Evolutionary conservation across 1,140 invertebrate genomes (phyloP), one percentile per base, ranked within the genome.

Genomic region (Chymomyza costata): DNA sequence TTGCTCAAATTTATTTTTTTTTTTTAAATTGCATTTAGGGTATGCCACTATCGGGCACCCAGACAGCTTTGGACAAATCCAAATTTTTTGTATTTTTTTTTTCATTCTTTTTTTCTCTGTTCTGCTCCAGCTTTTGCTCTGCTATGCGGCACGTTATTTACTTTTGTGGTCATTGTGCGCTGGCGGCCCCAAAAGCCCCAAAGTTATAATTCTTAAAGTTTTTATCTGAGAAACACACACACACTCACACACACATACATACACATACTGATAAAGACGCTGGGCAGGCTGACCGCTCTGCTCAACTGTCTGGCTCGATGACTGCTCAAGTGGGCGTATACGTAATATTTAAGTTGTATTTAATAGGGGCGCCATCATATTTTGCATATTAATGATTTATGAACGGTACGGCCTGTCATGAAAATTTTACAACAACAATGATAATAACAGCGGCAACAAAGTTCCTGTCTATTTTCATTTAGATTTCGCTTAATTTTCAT

Each of bases 161-260:
- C 71, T 78, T 78, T 78, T 78, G 71, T 66, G 71, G 71, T 78
- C 71, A 78, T 78, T 70, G 71, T 78, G 51, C 54, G 41, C 45
- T 48, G 28, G 17, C 58, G 34, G 57, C 44, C 47, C 70, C 54
- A 55, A 70, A 78, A 58, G 74, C 71, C 71, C 71, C 63, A 80
- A 78, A 80, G 71, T 78, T 78, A 78, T 78, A 78, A 78, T 78
- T 78, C 71, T 78, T 78, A 67, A 78, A 78, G 71, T 78, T 78
- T 76, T 80, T 78, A 78, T 78, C 71, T 78, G 30, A 28, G 46
- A 13, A 45, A 34, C 39, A 39, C 60, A 60, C 39, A 62, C 35
- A n/a, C 28, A 25, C 40, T 34, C 7, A 37, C 31, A 19, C 21
- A 40, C 37, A 14, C 21, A 7, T 15, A 7, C 8, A 0, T 8